Conservation (phyloP, 2,888 invertebrate species). For the Atrina japonica region DNA sequence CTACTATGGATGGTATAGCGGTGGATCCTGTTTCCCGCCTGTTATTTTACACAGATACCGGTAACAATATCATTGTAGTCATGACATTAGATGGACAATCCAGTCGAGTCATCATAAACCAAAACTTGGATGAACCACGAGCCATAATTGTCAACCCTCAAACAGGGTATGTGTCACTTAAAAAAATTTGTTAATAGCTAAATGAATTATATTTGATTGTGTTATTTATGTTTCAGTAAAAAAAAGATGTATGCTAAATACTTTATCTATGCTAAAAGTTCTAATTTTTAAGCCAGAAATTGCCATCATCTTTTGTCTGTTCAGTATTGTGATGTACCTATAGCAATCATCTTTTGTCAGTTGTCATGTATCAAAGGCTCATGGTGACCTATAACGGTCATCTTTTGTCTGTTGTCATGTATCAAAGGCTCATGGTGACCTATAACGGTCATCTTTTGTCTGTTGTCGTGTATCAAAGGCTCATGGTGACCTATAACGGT, state of each 20-base stretch:
- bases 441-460: too few relatives aligned
- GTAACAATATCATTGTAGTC: constrained; percentile 63
- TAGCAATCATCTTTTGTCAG: too few relatives aligned
- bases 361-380: too few relatives aligned
- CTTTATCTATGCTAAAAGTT: too few relatives aligned
- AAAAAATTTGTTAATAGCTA: neutral
- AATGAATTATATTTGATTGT: neutral
- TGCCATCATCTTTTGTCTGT: too few relatives aligned
- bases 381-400: too few relatives aligned
- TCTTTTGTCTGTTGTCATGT: too few relatives aligned
- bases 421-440: too few relatives aligned
- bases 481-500: too few relatives aligned
- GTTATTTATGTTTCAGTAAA: neutral
- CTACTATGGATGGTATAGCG: constrained; percentile 69
- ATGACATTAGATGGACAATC: constrained; percentile 60
- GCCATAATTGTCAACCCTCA: constrained; percentile 64
- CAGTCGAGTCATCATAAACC: constrained; percentile 58
- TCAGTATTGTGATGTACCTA: too few relatives aligned
- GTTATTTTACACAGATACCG: constrained; percentile 73
- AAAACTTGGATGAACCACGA: constrained; percentile 65
- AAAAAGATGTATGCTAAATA: neutral
- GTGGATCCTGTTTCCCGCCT: constrained; percentile 68
- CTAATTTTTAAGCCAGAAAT: too few relatives aligned
- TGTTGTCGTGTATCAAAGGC: too few relatives aligned
- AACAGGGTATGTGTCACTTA: constrained; percentile 57